Evolutionary conservation across 2,113 vertebrate species (phyloP), one percentile per base, ranked within the genome.

Genomic region (Vimba vimba): DNA sequence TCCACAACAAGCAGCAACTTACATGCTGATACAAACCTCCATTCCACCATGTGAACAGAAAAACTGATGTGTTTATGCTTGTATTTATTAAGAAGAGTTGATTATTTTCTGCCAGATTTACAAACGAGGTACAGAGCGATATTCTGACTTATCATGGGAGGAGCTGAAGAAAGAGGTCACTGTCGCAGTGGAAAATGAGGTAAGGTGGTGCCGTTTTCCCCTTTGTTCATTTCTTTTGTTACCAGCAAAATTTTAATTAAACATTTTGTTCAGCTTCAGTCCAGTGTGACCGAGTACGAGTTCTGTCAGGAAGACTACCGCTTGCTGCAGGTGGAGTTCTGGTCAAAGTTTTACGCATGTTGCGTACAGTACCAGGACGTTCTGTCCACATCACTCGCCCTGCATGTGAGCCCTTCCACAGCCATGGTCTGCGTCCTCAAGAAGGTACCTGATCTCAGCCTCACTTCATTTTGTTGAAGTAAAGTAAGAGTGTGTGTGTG

Each of bases 321-420:
- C 8, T 96, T 96, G 89, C 93, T 99, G 71, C 97, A 99, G 88
- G 95, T 97, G 89, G 97, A 97, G 88, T 97, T 97, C 92, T 99
- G 98, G 98, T 97, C 97, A 83, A 97, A 96, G 92, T 98, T 99
- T 87, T 99, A 99, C 3, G 96, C 96, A 84, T 99, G 97, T 87
- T 98, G 97, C 87, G 94, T 99, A 33, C 97, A 99, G 91, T 99
- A 99, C 88, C 97, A 99, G 88, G 97, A 99, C 89, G 96, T 94
- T 0, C 94, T 97, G 86, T 96, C 96, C 0, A 91, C 93, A 0
- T 97, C 98, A 0, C 94, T 99, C 39, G 97, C 96, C 1, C 92
- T 99, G 19, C 96, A 94, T 2, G 88, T 98, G 86, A 96, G 95
- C 86, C 94, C 92, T 0, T 91, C 95, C 90, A 97, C 95, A 1